Evolutionary conservation across 64 coral and sea anemone genomes (phyloP).

Genomic region (Orbicella faveolata): DNA sequence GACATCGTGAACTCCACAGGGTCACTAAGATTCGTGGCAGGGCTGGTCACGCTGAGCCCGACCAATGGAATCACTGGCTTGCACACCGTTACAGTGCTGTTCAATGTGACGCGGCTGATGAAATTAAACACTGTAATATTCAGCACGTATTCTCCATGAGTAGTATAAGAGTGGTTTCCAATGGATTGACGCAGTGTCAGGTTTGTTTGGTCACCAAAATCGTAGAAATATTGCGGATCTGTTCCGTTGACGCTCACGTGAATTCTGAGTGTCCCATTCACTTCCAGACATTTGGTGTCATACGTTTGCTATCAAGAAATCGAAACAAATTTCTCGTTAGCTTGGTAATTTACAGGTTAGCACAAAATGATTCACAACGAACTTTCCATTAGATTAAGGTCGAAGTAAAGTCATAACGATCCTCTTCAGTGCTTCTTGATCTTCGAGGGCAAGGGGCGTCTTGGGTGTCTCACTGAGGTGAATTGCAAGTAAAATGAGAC

Average conservation of each 20-base stretch:
- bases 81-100: not conserved
- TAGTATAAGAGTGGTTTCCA: slow-evolving; percentile 16
- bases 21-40: slow-evolving; percentile 27
- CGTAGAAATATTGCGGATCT: slow-evolving; percentile 33
- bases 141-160: slow-evolving; percentile 21
- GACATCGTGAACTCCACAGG: slow-evolving; percentile 16
- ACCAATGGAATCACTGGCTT: slow-evolving; percentile 68
- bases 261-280: slow-evolving; percentile 33
- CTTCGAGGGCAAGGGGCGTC: too few species aligned
- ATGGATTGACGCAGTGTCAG: slow-evolving; percentile 5
- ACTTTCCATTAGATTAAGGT: too few species aligned
- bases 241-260: slow-evolving; percentile 47
- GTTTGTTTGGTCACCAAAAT: slow-evolving; percentile 36
- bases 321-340: not conserved
- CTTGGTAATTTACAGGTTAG: not conserved
- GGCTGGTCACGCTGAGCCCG: not conserved
- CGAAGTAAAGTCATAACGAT: too few species aligned
- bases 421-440: too few species aligned
- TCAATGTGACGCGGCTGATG: slow-evolving; percentile 25
- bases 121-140: slow-evolving; percentile 51
- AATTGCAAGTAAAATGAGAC: too few species aligned
- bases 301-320: slow-evolving; percentile 1
- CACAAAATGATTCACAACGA: too few species aligned
- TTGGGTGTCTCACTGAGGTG: too few species aligned
- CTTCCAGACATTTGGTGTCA: slow-evolving; percentile 37